Percentiles rank a stretch among this genome's conserved stretches.
Conservation (phyloP, 2,797 vertebrate genomes). For the Phoeniculus purpureus region DNA sequence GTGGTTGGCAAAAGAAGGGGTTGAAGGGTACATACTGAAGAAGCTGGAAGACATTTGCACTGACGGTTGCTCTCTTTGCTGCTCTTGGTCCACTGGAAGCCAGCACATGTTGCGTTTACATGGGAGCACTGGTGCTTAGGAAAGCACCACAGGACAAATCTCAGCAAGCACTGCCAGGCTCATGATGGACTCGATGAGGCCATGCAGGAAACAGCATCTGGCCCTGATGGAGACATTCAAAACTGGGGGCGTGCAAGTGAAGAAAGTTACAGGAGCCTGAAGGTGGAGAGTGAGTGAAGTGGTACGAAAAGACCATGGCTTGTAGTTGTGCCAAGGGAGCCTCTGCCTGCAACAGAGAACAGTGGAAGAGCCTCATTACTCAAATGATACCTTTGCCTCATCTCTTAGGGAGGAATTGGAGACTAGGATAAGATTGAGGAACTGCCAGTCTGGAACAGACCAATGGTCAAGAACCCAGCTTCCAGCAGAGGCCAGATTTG, state of each 20-base stretch:
- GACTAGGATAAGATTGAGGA: not conserved
- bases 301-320: not conserved
- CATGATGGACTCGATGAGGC: not conserved
- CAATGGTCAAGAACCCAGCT: not conserved
- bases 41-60: not conserved
- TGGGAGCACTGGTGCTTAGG: not conserved
- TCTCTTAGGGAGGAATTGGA: not conserved
- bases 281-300: not conserved
- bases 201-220: not conserved
- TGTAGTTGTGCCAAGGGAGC: not conserved
- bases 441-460: conserved; percentile 7
- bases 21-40: fast-evolving
- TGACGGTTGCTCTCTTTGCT: not conserved
- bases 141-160: not conserved
- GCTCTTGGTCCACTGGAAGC: not conserved
- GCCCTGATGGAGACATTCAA: not conserved
- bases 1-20: not conserved
- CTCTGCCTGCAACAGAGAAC: not conserved
- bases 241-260: not conserved
- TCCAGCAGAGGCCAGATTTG: conserved; percentile 26
- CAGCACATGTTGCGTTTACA: not conserved
- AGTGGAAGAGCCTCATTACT: not conserved
- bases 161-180: not conserved
- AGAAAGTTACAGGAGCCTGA: not conserved
- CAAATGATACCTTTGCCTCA: fast-evolving